Percentiles rank a stretch among this genome's conserved stretches.
These are phyloP conservation scores for Connochaetes taurinus DNA, from an alignment of 2,113 vertebrate genomes.

Conservation along the genomic window DNA sequence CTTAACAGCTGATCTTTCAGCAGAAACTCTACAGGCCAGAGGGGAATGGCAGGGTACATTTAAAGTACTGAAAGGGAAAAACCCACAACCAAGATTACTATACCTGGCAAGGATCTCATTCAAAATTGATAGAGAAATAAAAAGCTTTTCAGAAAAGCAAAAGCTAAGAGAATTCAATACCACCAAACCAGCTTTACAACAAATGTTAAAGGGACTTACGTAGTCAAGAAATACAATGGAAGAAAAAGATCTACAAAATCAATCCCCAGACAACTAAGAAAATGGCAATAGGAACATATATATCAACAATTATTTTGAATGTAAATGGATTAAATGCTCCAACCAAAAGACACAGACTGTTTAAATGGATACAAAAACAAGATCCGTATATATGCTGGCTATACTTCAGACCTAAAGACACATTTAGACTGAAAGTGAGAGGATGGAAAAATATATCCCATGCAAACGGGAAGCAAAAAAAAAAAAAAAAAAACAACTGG, in stretches of 20 bases:
- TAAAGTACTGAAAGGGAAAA: neutral
- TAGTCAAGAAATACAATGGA: neutral
- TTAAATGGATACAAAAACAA: neutral
- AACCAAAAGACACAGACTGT: neutral
- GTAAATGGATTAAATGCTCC: neutral
- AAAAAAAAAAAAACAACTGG: neutral
- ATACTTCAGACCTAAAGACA: neutral
- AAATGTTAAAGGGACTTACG: neutral
- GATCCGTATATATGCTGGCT: neutral
- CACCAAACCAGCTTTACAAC: neutral
- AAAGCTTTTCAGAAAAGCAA: neutral
- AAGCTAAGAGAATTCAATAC: neutral
- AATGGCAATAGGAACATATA: neutral
- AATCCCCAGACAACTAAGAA: neutral
- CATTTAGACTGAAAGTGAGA: neutral
- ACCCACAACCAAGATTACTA: neutral
- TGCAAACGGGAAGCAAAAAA: neutral
- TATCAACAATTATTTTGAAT: neutral
- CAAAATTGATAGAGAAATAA: neutral
- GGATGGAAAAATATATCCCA: neutral
- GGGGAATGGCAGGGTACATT: neutral
- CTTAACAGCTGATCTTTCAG: neutral
- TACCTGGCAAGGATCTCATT: neutral
- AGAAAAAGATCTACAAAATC: neutral
- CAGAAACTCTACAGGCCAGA: neutral